These are phyloP conservation scores for Hippoglossus hippoglossus DNA, from an alignment of 2,797 vertebrate genomes.

Conservation along the genomic window DNA sequence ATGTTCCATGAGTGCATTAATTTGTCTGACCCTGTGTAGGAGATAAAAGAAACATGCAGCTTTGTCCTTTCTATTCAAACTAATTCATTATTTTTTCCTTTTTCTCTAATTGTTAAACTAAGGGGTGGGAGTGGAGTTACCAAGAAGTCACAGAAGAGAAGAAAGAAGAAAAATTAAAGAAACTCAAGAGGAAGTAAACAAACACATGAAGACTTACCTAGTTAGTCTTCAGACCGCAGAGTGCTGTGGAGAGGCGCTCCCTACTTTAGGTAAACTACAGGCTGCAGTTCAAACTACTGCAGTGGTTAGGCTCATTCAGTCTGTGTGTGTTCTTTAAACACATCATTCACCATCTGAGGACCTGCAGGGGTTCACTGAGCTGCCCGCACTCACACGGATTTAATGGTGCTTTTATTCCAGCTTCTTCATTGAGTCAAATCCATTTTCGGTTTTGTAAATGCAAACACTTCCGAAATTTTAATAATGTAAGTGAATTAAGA, in stretches of 20 bases:
- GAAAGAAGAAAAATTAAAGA: background rate
- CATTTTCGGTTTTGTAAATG: background rate
- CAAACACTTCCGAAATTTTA: background rate
- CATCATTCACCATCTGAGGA: constrained; percentile 82
- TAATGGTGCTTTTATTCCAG: background rate
- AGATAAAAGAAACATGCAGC: constrained; percentile 4
- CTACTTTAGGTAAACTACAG: constrained; percentile 86
- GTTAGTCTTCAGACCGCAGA: constrained; percentile 80
- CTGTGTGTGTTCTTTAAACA: constrained; percentile 81
- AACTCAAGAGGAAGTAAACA: background rate
- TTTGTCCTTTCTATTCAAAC: constrained; percentile 1
- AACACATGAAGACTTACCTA: constrained; percentile 61
- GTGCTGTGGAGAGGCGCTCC: constrained; percentile 99
- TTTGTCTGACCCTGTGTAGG: background rate
- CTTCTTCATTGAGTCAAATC: background rate
- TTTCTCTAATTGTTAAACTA: background rate
- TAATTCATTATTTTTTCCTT: background rate
- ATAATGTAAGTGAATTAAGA: constrained; percentile 27
- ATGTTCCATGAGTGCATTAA: background rate
- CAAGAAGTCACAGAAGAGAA: background rate
- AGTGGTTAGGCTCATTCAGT: constrained; percentile 87
- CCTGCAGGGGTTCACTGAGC: constrained; percentile 96
- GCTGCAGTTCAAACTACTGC: constrained; percentile 89
- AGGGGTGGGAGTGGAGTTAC: background rate
- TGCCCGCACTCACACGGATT: constrained; percentile 5